Evolutionary conservation across 2,888 invertebrate species (phyloP).

Genomic region (Xestoiulus laeticollis): DNA sequence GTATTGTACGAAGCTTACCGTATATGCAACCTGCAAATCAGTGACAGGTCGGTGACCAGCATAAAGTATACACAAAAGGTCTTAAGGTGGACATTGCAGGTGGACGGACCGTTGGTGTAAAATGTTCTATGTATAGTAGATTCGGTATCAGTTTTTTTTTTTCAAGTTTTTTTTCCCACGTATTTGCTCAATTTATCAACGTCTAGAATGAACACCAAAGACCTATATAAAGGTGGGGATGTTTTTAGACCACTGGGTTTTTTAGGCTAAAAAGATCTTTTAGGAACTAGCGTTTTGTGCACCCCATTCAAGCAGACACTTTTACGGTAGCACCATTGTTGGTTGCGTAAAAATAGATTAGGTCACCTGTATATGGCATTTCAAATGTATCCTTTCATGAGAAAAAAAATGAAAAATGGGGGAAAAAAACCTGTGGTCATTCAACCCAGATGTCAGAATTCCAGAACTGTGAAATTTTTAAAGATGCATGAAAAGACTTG

Average conservation of each 20-base stretch:
- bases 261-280: constrained; percentile 24
- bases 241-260: constrained; percentile 38
- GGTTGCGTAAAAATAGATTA: background rate
- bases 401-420: background rate
- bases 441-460: constrained; percentile 21
- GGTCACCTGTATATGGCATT: background rate
- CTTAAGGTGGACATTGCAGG: constrained; percentile 23
- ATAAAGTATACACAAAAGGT: background rate
- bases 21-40: background rate
- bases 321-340: background rate
- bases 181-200: constrained; percentile 24
- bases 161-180: constrained; percentile 6
- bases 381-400: background rate
- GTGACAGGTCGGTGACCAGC: constrained; percentile 1
- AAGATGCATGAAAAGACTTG: background rate
- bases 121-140: background rate
- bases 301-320: background rate
- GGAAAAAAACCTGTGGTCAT: background rate
- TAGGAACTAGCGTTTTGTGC: background rate
- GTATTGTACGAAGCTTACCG: background rate
- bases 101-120: background rate
- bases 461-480: background rate
- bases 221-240: constrained; percentile 20
- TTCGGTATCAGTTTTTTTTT: background rate
- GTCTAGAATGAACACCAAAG: background rate